Conservation (phyloP, 2,113 vertebrate genomes). For the Poeciliopsis prolifica region DNA sequence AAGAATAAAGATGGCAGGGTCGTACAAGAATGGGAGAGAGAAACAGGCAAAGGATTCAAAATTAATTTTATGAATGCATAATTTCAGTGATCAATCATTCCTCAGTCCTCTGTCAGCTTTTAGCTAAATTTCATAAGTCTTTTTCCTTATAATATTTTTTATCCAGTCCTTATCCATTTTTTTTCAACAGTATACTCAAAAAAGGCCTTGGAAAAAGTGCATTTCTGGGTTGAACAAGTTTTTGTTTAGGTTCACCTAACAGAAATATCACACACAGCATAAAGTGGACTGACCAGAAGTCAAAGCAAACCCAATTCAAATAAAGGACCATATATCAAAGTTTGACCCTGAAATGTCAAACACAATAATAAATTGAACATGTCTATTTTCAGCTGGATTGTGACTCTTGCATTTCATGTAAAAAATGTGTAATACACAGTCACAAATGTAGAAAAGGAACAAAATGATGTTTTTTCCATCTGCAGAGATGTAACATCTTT, state of each 20-base stretch:
- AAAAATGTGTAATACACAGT: background rate
- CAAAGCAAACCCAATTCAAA: slow-evolving; percentile 24
- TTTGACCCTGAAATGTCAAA: slow-evolving; percentile 45
- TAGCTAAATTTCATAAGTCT: too few species aligned
- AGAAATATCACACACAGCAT: slow-evolving; percentile 34
- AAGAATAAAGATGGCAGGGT: too few species aligned
- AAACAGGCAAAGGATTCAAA: too few species aligned
- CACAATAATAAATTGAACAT: slow-evolving; percentile 17
- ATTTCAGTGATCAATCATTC: too few species aligned
- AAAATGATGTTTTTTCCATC: slow-evolving; percentile 31
- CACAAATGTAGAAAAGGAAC: slow-evolving; percentile 9
- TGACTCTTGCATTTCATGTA: slow-evolving; percentile 1
- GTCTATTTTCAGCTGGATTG: slow-evolving; percentile 22
- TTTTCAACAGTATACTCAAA: too few species aligned
- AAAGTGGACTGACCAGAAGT: slow-evolving; percentile 18
- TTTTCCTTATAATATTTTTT: too few species aligned
- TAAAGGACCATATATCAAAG: slow-evolving; percentile 8
- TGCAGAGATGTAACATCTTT: slow-evolving; percentile 39
- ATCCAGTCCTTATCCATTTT: too few species aligned
- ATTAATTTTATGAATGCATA: too few species aligned
- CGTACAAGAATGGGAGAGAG: too few species aligned
- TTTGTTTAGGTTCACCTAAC: slow-evolving; percentile 9
- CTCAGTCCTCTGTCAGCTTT: too few species aligned
- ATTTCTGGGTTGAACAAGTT: background rate
- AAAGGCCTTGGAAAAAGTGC: background rate